Conservation (phyloP, 2,113 vertebrate species). For the Dicentrarchus labrax region DNA sequence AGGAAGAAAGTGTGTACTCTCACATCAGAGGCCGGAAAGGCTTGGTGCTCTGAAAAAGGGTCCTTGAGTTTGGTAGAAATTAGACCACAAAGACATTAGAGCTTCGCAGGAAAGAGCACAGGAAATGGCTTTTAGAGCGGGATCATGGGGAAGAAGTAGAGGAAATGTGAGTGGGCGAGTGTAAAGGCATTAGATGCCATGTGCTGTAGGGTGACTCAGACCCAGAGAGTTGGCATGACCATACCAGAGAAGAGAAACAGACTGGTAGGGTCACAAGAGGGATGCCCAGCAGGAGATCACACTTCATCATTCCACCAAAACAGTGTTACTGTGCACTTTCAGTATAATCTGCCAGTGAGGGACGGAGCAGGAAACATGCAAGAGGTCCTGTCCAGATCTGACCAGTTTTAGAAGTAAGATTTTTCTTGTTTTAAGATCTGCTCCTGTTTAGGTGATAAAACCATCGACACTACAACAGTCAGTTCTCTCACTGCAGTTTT, state of each 20-base stretch:
- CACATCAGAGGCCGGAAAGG: background rate
- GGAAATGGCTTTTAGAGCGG: background rate
- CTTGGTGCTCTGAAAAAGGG: background rate
- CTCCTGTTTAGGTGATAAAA: background rate
- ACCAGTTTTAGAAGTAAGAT: background rate
- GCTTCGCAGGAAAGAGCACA: slow-evolving; percentile 27
- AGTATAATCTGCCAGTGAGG: background rate
- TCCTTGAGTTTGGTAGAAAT: background rate
- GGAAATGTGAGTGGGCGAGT: slow-evolving; percentile 28
- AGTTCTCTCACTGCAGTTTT: too few species aligned
- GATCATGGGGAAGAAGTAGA: slow-evolving; percentile 6
- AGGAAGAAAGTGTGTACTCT: background rate
- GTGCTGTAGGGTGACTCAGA: slow-evolving; percentile 65
- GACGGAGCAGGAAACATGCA: background rate
- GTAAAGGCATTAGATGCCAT: slow-evolving; percentile 35
- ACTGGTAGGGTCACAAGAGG: slow-evolving; percentile 5
- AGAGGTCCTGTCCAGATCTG: background rate
- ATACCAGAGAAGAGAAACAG: background rate
- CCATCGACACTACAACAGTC: too few species aligned
- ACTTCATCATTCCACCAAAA: slow-evolving; percentile 1
- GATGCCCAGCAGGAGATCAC: slow-evolving; percentile 8
- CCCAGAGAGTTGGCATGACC: slow-evolving; percentile 37
- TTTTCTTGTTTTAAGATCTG: background rate
- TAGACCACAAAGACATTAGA: slow-evolving; percentile 15
- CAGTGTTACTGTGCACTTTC: background rate